Evolutionary conservation across 2,888 invertebrate species (phyloP), one percentile per base, ranked within the genome.

Genomic region (Orthonychiurus folsomi): DNA sequence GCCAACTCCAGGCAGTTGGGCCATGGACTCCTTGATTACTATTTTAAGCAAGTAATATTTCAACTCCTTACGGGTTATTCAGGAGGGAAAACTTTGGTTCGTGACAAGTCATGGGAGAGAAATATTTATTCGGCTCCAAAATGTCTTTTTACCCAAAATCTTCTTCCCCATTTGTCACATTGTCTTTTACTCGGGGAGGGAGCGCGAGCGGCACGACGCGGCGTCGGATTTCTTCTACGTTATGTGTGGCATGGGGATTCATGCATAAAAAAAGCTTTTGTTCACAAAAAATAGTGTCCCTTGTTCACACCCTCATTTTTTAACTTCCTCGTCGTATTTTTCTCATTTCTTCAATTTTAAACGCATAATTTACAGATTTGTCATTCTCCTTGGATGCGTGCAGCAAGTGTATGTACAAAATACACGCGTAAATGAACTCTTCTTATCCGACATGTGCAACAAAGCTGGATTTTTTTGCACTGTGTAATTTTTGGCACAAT

Each of bases 121-220:
- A 37, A 37, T 37, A 15, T 37, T 5, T 37, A 37, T 37, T 37
- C 37, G 15, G 37, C 37, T 37, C 37, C 37, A 37, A 37, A 37
- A 55, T 56, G 54, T 61, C 63, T 67, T 67, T 67, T 67, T 65
- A 65, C 63, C 54, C 56, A 65, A 66, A 66, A 67, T 67, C 54
- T 64, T 64, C 57, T 52, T 59, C 56, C 60, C 56, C 67, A 67
- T 67, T 67, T 67, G 63, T 67, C 64, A 67, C 26, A 54, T 54
- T 54, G 54, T 54, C 23, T 25, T 54, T 24, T 24, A 2, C 18
- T 3, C 54, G 2, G n/a, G n/a, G n/a, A n/a, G n/a, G n/a, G n/a
- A n/a, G n/a, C n/a, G n/a, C n/a, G n/a, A n/a, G n/a, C n/a, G n/a
- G n/a, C n/a, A 37, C 5, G 37, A 5, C 37, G 37, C 15, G 37